These are phyloP conservation scores for Cryptocephalus moraei DNA, from an alignment of 2,888 invertebrate genomes.

Conservation along the genomic window DNA sequence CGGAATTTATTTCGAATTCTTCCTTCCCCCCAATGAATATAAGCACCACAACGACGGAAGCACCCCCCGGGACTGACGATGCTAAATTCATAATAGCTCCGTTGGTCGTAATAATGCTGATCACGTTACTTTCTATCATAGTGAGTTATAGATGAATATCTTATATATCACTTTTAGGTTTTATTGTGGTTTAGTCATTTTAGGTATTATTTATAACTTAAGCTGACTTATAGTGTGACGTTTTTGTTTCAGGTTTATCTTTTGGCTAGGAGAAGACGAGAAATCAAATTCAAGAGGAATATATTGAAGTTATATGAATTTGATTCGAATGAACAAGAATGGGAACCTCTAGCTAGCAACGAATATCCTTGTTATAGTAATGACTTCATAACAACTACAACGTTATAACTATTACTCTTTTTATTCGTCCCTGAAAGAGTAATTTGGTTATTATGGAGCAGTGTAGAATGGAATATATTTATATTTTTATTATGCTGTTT, in stretches of 20 bases:
- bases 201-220: too few relatives aligned
- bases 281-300: constrained; percentile 50
- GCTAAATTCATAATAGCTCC: constrained; percentile 33
- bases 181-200: neutral
- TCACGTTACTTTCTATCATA: constrained; percentile 33
- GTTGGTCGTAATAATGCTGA: constrained; percentile 31
- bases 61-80: constrained; percentile 20
- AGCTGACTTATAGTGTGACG: too few relatives aligned
- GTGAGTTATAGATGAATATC: constrained; percentile 20
- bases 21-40: constrained; percentile 2
- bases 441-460: too few relatives aligned
- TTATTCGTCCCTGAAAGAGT: neutral
- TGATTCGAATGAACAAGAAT: constrained; percentile 58
- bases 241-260: constrained; percentile 38
- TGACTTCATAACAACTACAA: constrained; percentile 5
- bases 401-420: too few relatives aligned
- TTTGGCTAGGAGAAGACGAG: constrained; percentile 42
- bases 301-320: constrained; percentile 59
- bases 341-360: constrained; percentile 46
- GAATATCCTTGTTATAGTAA: constrained; percentile 29
- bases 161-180: neutral
- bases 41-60: constrained; percentile 10
- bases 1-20: too few relatives aligned
- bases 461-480: too few relatives aligned
- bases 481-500: too few relatives aligned